phyloP scores from a whole-genome alignment of 2,888 invertebrate genomes.

The Athalia circularis region DNA sequence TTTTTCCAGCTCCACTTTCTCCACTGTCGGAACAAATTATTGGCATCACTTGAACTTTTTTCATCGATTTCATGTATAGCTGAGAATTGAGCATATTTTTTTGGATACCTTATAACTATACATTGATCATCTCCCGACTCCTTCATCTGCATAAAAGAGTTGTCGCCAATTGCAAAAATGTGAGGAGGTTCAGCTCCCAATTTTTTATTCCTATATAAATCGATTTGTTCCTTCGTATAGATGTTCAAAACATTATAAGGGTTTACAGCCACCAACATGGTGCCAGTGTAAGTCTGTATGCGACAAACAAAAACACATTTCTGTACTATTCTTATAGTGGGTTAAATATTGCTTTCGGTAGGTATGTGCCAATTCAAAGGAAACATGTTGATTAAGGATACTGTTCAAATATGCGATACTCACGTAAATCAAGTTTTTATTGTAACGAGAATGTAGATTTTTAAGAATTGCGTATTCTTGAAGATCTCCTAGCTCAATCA shows the following conservation, averaged over 20 bases:
- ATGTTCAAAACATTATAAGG: conserved; percentile 97
- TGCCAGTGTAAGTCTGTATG: conserved; percentile 93
- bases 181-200: conserved; percentile 94
- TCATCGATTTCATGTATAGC: neutral
- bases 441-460: conserved; percentile 93
- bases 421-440: conserved; percentile 93
- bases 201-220: conserved; percentile 86
- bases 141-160: conserved; percentile 89
- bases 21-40: conserved; percentile 80
- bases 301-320: no score
- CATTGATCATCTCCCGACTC: conserved; percentile 88
- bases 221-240: conserved; percentile 92
- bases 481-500: conserved; percentile 95
- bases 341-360: no score
- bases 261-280: conserved; percentile 96
- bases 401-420: conserved; percentile 71
- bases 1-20: conserved; percentile 97
- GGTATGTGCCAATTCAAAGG: neutral
- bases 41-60: neutral
- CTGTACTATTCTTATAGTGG: no score
- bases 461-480: conserved; percentile 95
- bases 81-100: neutral
- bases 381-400: neutral
- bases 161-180: conserved; percentile 96
- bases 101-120: conserved; percentile 89